Base-by-base conservation (phyloP, 2,797 vertebrate species). In the Loriculus beryllinus region DNA sequence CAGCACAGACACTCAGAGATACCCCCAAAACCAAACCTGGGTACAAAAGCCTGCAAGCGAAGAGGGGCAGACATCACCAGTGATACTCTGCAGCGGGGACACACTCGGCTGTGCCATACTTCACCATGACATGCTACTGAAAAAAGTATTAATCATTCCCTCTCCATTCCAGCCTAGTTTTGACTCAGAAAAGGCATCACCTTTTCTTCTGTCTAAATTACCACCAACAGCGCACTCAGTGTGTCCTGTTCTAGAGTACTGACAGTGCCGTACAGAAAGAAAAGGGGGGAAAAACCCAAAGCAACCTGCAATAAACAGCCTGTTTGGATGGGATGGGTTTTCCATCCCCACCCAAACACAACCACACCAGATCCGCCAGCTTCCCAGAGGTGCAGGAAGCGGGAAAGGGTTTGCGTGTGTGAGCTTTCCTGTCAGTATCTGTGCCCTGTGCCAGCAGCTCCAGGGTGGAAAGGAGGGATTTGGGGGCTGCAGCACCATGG, bases 391-490 rank as follows among this genome's bases (percentile, higher is more conserved):
- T 3, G 1, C 12, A 48, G 86, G n/a, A 80, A 71, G 29, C 0
- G 0, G 52, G 42, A 95, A 83, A 79, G 31, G 33, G 56, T 74
- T 64, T 1, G 1, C 1, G 1, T 16, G 17, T 2, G 1, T 6
- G 23, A 88, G 40, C 29, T 62, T 49, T 52, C 35, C 42, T 10
- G 3, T 9, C 69, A 78, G 13, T 40, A 56, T 25, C 35, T 0
- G 0, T 43, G 35, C 7, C 59, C 52, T 0, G 0, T 19, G 28
- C 33, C 4, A 3, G 40, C 0, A 3, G 33, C 40, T 60, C 33
- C 22, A 23, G n/a, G 26, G 0, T 2, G 37, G 40, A 43, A 74
- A 3, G 33, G 37, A 42, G 17, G 60, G 33, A 78, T 68, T 0
- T 47, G 39, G 31, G 13, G 28, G 22, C 65, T 86, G 62, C 28